Conservation (phyloP, 2,888 invertebrate genomes). For the Lasioglossum leucozonium region DNA sequence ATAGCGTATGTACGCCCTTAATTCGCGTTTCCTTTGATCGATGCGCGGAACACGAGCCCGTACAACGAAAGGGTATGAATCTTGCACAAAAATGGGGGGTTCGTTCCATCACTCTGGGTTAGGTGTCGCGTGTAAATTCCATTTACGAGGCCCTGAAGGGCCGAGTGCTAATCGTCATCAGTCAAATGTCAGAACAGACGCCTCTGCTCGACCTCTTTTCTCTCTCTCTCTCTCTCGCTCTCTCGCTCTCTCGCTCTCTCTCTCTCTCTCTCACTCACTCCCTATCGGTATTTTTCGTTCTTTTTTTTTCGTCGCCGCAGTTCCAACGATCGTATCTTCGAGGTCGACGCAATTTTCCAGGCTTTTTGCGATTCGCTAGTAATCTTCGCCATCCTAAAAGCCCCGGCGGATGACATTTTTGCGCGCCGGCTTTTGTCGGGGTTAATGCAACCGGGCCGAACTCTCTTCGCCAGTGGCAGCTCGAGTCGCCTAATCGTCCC, state of each 20-base stretch:
- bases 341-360: constrained; percentile 39
- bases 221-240: not conserved
- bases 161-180: constrained; percentile 19
- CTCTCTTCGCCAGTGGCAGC: not conserved
- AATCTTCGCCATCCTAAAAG: constrained; percentile 43
- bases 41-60: not conserved
- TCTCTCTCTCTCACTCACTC: not conserved
- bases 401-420: constrained; percentile 38
- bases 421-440: constrained; percentile 27
- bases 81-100: not conserved
- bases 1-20: not conserved
- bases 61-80: not conserved
- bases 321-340: constrained; percentile 37
- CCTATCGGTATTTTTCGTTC: not conserved
- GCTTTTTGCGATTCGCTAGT: constrained; percentile 31
- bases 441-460: constrained; percentile 13
- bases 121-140: not conserved
- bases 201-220: not conserved
- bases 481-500: constrained; percentile 14
- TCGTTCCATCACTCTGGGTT: not conserved
- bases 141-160: constrained; percentile 3
- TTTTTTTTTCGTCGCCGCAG: not conserved
- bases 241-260: not conserved
- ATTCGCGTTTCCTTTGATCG: constrained; percentile 1
- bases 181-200: constrained; percentile 39